Percentiles rank a stretch among this genome's conserved stretches.
phyloP scores from a whole-genome alignment of 2,888 invertebrate species.

The Isoperla grammatica region DNA sequence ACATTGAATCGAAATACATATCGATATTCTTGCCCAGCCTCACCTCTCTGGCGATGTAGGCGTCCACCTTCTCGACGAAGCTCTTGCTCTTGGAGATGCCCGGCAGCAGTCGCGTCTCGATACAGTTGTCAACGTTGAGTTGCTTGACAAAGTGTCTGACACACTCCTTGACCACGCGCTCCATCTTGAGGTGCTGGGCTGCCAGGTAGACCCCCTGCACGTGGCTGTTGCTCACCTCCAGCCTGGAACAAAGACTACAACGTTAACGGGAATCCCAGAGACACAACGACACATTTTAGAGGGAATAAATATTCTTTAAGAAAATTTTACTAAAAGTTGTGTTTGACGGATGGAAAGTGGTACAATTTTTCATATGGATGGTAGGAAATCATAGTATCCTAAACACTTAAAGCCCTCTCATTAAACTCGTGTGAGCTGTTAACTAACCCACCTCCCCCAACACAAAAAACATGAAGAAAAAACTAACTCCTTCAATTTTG shows the following conservation, averaged over 20 bases:
- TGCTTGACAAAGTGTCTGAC: slow-evolving; percentile 62
- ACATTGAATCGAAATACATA: too few relatives aligned
- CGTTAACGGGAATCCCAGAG: slow-evolving; percentile 30
- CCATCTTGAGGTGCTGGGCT: slow-evolving; percentile 72
- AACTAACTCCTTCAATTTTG: too few relatives aligned
- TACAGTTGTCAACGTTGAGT: slow-evolving; percentile 54
- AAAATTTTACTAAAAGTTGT: neutral
- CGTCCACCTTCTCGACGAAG: slow-evolving; percentile 61
- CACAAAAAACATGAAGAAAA: too few relatives aligned
- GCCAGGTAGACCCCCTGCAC: slow-evolving; percentile 74
- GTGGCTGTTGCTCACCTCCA: slow-evolving; percentile 49
- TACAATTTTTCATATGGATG: neutral
- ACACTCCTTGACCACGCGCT: slow-evolving; percentile 64
- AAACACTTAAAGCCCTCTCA: too few relatives aligned
- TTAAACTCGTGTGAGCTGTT: too few relatives aligned
- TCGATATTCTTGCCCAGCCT: too few relatives aligned
- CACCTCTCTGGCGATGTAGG: slow-evolving; percentile 63
- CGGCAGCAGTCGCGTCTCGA: slow-evolving; percentile 56
- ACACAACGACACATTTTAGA: neutral
- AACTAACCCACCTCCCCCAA: too few relatives aligned
- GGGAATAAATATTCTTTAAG: neutral
- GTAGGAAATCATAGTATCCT: too few relatives aligned
- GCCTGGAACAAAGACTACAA: too few relatives aligned
- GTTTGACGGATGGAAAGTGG: too few relatives aligned
- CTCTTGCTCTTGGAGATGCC: slow-evolving; percentile 48